phyloP scores from a whole-genome alignment of 2,888 invertebrate species.

The Frankliniella intonsa region DNA sequence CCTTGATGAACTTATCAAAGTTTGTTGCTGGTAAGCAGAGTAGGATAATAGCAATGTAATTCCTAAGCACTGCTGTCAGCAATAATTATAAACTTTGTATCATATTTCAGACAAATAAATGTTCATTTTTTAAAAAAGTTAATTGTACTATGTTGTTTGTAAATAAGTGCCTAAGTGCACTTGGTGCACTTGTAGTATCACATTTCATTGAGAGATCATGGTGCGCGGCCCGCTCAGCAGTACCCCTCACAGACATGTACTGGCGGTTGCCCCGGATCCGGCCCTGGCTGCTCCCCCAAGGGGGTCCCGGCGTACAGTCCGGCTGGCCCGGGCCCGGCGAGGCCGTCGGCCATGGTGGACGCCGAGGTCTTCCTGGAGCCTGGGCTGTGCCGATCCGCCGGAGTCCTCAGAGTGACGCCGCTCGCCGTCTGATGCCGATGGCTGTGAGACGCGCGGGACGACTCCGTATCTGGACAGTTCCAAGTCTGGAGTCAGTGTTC shows the following conservation, averaged over 20 bases:
- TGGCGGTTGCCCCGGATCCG: not conserved
- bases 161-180: too few species aligned
- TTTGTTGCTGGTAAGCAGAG: too few species aligned
- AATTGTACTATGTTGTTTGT: too few species aligned
- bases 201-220: too few species aligned
- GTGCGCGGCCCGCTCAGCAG: not conserved
- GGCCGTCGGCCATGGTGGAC: not conserved
- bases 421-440: conserved; percentile 9
- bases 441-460: conserved; percentile 14
- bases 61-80: too few species aligned
- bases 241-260: not conserved
- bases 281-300: not conserved
- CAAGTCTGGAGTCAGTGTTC: conserved; percentile 6
- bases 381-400: not conserved
- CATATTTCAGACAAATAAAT: conserved; percentile 8
- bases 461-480: conserved; percentile 24
- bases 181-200: too few species aligned
- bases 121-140: not conserved
- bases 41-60: too few species aligned
- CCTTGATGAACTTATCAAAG: too few species aligned
- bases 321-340: not conserved
- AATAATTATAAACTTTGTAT: not conserved
- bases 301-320: not conserved
- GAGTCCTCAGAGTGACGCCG: not conserved
- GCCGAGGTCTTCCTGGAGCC: conserved; percentile 17